Base-by-base conservation (phyloP, 2,113 vertebrate genomes). In the Cyanocitta stelleri region DNA sequence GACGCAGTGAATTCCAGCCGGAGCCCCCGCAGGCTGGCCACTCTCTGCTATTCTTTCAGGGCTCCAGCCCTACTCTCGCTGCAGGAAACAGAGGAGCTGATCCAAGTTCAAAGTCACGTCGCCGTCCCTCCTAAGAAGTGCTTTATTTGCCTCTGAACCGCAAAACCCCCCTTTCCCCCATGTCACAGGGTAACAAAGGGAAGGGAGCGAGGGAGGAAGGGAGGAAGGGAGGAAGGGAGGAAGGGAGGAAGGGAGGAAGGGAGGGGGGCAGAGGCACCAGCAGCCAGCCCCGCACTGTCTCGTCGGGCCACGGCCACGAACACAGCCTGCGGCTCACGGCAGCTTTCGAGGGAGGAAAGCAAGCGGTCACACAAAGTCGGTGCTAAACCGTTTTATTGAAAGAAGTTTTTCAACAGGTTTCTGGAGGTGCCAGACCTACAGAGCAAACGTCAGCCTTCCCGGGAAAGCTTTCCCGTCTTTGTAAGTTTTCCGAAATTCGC, bases 81-180 rank as follows among this genome's bases (percentile, higher is more conserved):
- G 97, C 99, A 98, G 99, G 99, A 99, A 98, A 98, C 98, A 97
- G 97, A 98, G 97, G 97, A 98, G 98, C 98, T 98, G 98, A 99
- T 99, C 99, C 99, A 99, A 99, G 99, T 99, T 99, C 99, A 99
- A 99, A 99, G 99, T 99, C 98, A 98, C 98, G 98, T 98, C 97
- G 98, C 98, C 98, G 98, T 98, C 98, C 98, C 96, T 97, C 97
- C 97, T 97, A 98, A 98, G 98, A 99, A 98, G 98, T 95, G 98
- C 98, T 99, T 99, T 99, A 98, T 99, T 99, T 98, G 98, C 96
- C 96, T 96, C 89, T 97, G 98, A 98, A 98, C 97, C 96, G 95
- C 97, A 98, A 97, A 98, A 96, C 95, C 95, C 95, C 95, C 93
- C 87, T 97, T 97, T 96, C 82, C 89, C 96, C 96, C 77, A 29